phyloP scores from a whole-genome alignment of 2,888 invertebrate genomes.

The Nephrotoma guestfalica region DNA sequence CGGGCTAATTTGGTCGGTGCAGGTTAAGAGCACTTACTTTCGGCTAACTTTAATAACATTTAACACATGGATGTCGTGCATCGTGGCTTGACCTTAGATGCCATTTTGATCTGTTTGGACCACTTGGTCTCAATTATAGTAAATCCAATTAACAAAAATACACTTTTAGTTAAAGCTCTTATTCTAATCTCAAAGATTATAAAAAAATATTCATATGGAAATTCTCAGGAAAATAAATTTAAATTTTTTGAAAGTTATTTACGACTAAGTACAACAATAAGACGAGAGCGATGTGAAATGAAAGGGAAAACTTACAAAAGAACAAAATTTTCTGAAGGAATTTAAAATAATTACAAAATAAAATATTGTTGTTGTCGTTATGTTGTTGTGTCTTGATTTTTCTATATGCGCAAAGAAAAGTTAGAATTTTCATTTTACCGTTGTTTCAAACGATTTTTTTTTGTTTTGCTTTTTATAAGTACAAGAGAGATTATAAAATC shows the following conservation, averaged over 20 bases:
- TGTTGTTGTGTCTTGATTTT: neutral
- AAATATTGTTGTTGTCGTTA: neutral
- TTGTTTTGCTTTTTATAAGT: neutral
- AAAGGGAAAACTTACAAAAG: neutral
- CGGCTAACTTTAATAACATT: no score
- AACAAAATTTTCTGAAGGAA: neutral
- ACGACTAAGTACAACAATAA: neutral
- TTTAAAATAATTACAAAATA: neutral
- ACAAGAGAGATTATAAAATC: neutral
- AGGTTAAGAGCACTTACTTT: no score
- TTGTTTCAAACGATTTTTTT: neutral
- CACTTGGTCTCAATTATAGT: no score
- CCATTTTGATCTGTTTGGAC: no score
- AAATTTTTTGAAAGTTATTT: neutral
- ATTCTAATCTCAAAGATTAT: no score
- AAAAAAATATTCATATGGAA: neutral
- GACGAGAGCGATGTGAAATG: neutral
- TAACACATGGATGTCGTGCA: no score
- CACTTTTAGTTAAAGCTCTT: no score
- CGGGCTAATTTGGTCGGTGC: no score
- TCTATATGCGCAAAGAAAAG: neutral
- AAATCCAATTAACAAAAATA: no score
- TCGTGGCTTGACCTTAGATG: no score
- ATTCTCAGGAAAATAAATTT: neutral
- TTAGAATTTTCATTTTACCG: neutral